Evolutionary conservation across 2,113 vertebrate species (phyloP).

Genomic region (Lipotes vexillifer): DNA sequence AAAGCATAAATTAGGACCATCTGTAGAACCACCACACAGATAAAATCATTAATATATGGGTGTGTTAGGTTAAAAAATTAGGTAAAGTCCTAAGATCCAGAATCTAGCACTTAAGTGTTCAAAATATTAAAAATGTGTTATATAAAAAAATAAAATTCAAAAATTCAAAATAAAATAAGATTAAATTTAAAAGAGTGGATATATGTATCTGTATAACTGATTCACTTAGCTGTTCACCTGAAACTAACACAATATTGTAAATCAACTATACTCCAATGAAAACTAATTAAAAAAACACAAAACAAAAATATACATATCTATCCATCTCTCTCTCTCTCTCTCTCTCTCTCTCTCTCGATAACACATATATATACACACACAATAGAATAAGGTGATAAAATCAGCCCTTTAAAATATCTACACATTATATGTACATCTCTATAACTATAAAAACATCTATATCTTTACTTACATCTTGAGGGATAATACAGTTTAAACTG

Average conservation of each 20-base stretch:
- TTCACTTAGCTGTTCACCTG: no score
- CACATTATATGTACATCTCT: not conserved
- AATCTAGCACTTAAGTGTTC: not conserved
- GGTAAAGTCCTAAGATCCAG: not conserved
- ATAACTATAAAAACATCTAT: not conserved
- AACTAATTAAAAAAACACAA: no score
- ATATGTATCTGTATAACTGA: no score
- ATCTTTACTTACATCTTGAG: not conserved
- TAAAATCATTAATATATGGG: not conserved
- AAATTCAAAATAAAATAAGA: no score
- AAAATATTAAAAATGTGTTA: not conserved
- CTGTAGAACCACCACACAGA: not conserved
- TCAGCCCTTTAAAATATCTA: constrained; percentile 7
- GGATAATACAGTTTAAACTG: not conserved
- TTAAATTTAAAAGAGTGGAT: no score
- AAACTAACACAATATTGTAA: no score
- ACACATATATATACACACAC: not conserved
- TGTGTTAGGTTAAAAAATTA: not conserved
- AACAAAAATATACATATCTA: no score
- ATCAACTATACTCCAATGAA: no score
- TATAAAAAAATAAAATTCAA: no score
- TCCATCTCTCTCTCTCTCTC: not conserved
- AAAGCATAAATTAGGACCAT: not conserved
- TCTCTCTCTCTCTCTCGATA: not conserved
- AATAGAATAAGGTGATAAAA: not conserved